A percentile compares a stretch with the other conserved stretches of the same genome.
phyloP scores from a whole-genome alignment of 2,797 vertebrate genomes.

The Xenopus petersii region DNA sequence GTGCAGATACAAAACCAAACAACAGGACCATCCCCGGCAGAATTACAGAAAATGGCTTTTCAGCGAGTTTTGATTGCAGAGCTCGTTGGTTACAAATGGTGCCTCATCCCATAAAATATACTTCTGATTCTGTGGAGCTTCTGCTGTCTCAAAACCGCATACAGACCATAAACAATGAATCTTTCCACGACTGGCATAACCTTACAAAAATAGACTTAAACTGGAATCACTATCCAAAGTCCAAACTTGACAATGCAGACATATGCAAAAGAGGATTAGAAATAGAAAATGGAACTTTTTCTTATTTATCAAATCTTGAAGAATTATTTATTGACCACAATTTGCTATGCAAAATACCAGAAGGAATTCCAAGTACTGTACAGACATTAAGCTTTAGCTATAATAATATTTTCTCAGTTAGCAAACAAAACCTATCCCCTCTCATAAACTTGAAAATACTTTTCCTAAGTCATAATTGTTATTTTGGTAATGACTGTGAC shows the following conservation, averaged over 20 bases:
- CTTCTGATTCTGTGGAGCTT: constrained; percentile 50
- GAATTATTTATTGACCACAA: constrained; percentile 60
- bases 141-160: constrained; percentile 58
- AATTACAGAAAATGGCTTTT: constrained; percentile 30
- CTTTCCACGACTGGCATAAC: constrained; percentile 55
- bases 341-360: constrained; percentile 54
- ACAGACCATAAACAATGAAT: constrained; percentile 46
- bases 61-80: constrained; percentile 52
- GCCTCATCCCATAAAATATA: constrained; percentile 48
- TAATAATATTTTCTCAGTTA: constrained; percentile 54
- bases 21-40: constrained; percentile 56
- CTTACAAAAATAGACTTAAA: constrained; percentile 57
- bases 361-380: constrained; percentile 55
- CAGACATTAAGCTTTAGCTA: constrained; percentile 55
- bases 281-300: constrained; percentile 56
- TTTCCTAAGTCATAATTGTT: constrained; percentile 56
- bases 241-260: constrained; percentile 21
- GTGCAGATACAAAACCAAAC: constrained; percentile 26
- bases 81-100: constrained; percentile 49
- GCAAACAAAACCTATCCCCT: constrained; percentile 51
- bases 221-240: constrained; percentile 48
- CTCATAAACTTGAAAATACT: constrained; percentile 46
- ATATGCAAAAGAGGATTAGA: constrained; percentile 44
- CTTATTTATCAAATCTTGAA: constrained; percentile 52
- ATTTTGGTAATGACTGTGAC: constrained; percentile 46